Evolutionary conservation across 1,140 invertebrate genomes (phyloP).

Genomic region (Dreissena polymorpha): DNA sequence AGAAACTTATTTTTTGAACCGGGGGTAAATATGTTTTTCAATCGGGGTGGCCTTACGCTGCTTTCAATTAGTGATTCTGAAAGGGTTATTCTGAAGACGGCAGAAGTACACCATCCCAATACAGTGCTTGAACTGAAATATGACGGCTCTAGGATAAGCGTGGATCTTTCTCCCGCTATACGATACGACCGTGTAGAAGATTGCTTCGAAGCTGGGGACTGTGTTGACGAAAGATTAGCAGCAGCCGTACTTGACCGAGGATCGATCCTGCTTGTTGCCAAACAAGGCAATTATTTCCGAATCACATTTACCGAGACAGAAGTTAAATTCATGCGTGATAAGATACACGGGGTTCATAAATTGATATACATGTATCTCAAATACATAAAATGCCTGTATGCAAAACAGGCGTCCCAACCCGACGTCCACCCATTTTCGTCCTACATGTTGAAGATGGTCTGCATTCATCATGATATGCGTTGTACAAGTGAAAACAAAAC

Average conservation of each 20-base stretch:
- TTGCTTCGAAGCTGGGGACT: background rate
- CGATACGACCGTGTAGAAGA: background rate
- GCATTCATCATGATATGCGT: too few relatives aligned
- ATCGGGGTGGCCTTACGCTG: background rate
- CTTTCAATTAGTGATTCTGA: background rate
- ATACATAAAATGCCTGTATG: too few relatives aligned
- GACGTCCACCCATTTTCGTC: too few relatives aligned
- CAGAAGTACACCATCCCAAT: background rate
- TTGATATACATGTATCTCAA: too few relatives aligned
- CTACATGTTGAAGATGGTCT: too few relatives aligned
- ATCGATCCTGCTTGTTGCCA: constrained; percentile 1
- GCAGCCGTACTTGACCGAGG: background rate
- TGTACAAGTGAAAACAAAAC: too few relatives aligned
- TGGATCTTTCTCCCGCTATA: background rate
- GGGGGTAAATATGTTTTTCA: background rate
- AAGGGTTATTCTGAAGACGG: background rate
- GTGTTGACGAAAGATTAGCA: background rate
- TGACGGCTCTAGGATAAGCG: background rate
- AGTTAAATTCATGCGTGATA: too few relatives aligned
- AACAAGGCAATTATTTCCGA: too few relatives aligned
- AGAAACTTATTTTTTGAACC: background rate
- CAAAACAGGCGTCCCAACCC: too few relatives aligned
- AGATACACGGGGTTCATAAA: too few relatives aligned
- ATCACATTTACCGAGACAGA: too few relatives aligned
- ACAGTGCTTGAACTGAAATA: background rate